Percentiles rank a stretch among this genome's conserved stretches.
phyloP scores from a whole-genome alignment of 2,888 invertebrate genomes.

The Chloromyia formosa region DNA sequence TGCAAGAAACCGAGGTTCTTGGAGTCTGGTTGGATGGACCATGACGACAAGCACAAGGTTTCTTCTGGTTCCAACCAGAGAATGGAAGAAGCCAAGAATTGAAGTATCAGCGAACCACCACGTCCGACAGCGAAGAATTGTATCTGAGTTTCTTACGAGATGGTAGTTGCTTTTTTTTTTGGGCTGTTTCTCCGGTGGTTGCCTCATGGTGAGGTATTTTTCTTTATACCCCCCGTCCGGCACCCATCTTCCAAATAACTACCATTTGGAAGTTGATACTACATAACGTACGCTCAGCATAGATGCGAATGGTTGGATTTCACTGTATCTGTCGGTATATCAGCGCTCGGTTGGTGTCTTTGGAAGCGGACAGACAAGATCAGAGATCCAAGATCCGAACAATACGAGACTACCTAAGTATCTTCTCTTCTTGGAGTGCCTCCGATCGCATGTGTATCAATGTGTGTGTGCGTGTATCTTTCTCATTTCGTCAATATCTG shows the following conservation, averaged over 20 bases:
- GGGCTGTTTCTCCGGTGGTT: slow-evolving; percentile 33
- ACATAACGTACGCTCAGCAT: not conserved
- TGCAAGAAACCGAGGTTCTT: not conserved
- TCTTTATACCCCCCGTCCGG: slow-evolving; percentile 24
- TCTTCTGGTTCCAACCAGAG: not conserved
- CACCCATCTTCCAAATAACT: slow-evolving; percentile 31
- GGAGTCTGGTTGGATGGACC: not conserved
- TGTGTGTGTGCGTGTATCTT: slow-evolving; percentile 47
- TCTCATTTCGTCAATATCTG: slow-evolving; percentile 52
- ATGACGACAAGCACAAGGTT: no score
- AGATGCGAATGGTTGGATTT: not conserved
- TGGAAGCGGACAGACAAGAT: slow-evolving; percentile 45
- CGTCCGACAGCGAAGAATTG: not conserved
- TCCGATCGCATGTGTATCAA: slow-evolving; percentile 56
- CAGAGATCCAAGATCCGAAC: slow-evolving; percentile 45
- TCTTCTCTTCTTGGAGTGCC: slow-evolving; percentile 50
- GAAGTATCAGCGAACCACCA: not conserved
- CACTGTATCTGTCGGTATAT: not conserved
- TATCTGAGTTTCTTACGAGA: slow-evolving; percentile 9
- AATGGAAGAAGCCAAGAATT: slow-evolving; percentile 12
- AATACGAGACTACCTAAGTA: slow-evolving; percentile 48
- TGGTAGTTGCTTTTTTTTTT: slow-evolving; percentile 10
- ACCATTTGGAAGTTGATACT: slow-evolving; percentile 35
- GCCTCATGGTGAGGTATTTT: slow-evolving; percentile 34
- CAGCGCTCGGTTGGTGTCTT: not conserved